Base-by-base conservation (phyloP, 1,140 invertebrate genomes). In the Akabosia matsudoensis region DNA sequence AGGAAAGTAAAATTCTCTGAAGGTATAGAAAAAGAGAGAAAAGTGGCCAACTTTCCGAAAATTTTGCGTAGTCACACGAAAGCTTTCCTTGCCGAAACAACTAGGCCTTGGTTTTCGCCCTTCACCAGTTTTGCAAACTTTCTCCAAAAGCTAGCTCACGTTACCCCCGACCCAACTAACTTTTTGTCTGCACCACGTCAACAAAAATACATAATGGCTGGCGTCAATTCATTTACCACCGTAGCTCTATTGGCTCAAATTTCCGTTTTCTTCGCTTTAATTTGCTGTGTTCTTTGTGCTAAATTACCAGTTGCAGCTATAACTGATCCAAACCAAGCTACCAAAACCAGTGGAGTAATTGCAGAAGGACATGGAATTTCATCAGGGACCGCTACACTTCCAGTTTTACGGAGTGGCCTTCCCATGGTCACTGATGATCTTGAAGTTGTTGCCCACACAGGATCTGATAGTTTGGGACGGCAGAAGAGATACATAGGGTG, bases 401-500 rank as follows among this genome's bases (percentile, higher is more conserved):
- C 54, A 56, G 54, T 24, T 56, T 7, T 22, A 22, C 61, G 61
- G 31, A 67, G 31, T 31, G 31, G 61, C 31, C 2, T 67, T 13
- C 61, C 61, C 28, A 67, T 67, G 2, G 28, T 67, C 31, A 67
- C 61, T 7, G 61, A 67, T n/a, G 61, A 67, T 22, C 31, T 67
- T 3, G 24, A 67, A 30, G 28, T 67, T 31, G 61, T 67, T 3
- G 61, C 61, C n/a, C 61, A 67, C 31, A 67, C 61, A 13, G 61
- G 61, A 67, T 4, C 24, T n/a, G 61, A 67, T 3, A 30, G 26
- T 10, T 30, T 67, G 3, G 61, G 61, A 7, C 3, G 61, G 61
- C 61, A 67, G n/a, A 67, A 67, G 37, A 26, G 76, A 22, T 77
- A 77, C 76, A 52, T 77, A 54, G 76, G 76, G 37, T 77, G 76